Percentiles rank a stretch among this genome's conserved stretches.
Conservation (phyloP, 2,113 vertebrate species). For the Chloroceryle aenea region DNA sequence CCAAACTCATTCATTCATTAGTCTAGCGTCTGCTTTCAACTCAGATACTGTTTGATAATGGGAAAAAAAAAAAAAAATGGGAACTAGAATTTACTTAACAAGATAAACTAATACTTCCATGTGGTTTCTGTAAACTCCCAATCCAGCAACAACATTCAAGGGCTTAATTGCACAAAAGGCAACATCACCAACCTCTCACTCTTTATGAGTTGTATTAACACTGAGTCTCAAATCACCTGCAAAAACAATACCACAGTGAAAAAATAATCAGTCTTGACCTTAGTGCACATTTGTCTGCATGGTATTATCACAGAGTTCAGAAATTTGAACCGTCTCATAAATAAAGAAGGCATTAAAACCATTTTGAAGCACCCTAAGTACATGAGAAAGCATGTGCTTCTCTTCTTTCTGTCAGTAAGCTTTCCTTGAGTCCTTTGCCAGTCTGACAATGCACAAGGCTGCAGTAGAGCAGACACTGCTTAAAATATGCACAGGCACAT, state of each 20-base stretch:
- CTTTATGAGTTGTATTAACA: background rate
- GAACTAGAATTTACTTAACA: background rate
- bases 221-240: background rate
- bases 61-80: background rate
- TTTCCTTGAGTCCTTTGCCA: background rate
- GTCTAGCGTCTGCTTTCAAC: background rate
- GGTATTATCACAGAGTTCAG: background rate
- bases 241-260: conserved; percentile 5
- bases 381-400: rapidly evolving
- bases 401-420: background rate
- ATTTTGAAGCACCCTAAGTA: background rate
- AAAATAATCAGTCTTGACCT: background rate
- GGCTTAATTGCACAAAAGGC: background rate
- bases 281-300: background rate
- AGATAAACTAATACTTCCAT: background rate
- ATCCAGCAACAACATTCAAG: conserved; percentile 1
- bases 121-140: background rate
- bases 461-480: background rate
- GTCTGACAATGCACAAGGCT: background rate
- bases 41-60: background rate
- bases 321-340: conserved; percentile 24
- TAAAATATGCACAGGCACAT: background rate
- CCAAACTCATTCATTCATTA: background rate
- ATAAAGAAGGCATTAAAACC: background rate
- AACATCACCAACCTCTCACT: background rate